phyloP scores from a whole-genome alignment of 2,888 invertebrate species.

The Agrotis clavis region DNA sequence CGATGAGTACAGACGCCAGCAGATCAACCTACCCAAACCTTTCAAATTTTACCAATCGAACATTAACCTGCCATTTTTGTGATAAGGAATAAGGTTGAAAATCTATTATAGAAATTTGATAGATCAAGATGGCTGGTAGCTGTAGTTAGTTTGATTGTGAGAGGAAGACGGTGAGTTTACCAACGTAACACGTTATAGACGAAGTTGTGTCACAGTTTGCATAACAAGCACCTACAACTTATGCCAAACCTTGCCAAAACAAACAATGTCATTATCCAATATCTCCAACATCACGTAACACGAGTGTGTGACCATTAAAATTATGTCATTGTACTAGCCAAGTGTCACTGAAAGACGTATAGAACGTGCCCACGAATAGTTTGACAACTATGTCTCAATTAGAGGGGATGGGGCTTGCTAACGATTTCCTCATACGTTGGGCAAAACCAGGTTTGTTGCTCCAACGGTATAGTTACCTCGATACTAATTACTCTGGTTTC shows the following conservation, averaged over 20 bases:
- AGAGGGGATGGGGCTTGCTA: constrained; percentile 37
- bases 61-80: too few relatives aligned
- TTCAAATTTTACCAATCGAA: too few relatives aligned
- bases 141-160: neutral
- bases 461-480: too few relatives aligned
- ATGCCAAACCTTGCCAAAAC: constrained; percentile 17
- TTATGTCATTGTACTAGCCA: constrained; percentile 49
- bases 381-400: constrained; percentile 59
- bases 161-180: neutral
- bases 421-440: constrained; percentile 45
- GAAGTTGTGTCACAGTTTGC: constrained; percentile 1
- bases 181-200: constrained; percentile 3
- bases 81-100: too few relatives aligned
- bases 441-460: too few relatives aligned
- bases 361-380: constrained; percentile 61
- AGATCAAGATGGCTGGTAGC: too few relatives aligned
- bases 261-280: constrained; percentile 37
- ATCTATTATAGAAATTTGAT: too few relatives aligned
- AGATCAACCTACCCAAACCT: too few relatives aligned
- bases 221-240: neutral
- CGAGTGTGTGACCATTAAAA: constrained; percentile 55
- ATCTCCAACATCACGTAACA: constrained; percentile 36
- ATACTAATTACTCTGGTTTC: too few relatives aligned
- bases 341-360: constrained; percentile 57
- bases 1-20: too few relatives aligned